These are phyloP conservation scores for Intellagama lesueurii DNA, from an alignment of 2,797 vertebrate species.

Conservation along the genomic window DNA sequence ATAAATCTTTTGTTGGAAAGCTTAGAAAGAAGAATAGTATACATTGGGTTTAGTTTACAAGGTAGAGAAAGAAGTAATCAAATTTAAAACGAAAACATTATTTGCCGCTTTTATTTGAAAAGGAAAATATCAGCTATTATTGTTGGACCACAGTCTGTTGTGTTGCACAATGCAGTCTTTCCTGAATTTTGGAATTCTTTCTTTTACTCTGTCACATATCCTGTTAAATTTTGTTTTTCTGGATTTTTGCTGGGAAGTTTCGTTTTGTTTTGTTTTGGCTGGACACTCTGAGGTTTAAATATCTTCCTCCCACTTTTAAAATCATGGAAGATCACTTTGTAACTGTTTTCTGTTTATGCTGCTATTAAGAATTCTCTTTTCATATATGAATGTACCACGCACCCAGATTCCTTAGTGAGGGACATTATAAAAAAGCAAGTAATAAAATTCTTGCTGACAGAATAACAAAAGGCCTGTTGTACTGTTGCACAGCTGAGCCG, in stretches of 20 bases:
- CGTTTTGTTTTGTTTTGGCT: neutral
- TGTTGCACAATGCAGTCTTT: neutral
- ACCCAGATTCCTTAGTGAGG: conserved; percentile 56
- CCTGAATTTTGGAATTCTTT: neutral
- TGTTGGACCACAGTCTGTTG: neutral
- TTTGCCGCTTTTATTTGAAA: neutral
- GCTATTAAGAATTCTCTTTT: conserved; percentile 25
- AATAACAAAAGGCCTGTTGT: conserved; percentile 75
- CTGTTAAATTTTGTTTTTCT: conserved; percentile 10
- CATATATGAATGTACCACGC: conserved; percentile 37
- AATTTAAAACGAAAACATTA: neutral
- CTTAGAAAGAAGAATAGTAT: neutral
- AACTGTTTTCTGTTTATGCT: conserved; percentile 12
- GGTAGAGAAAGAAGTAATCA: neutral
- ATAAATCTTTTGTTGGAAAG: neutral
- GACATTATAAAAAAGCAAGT: conserved; percentile 66
- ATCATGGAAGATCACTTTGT: neutral
- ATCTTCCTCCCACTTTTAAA: neutral
- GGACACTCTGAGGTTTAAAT: neutral
- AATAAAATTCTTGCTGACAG: conserved; percentile 72
- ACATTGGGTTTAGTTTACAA: neutral
- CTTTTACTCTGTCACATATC: neutral
- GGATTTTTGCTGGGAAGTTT: neutral
- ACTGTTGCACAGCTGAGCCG: conserved; percentile 69
- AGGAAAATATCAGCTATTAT: neutral